phyloP scores from a whole-genome alignment of 2,797 vertebrate genomes.

The Acanthis flammea region DNA sequence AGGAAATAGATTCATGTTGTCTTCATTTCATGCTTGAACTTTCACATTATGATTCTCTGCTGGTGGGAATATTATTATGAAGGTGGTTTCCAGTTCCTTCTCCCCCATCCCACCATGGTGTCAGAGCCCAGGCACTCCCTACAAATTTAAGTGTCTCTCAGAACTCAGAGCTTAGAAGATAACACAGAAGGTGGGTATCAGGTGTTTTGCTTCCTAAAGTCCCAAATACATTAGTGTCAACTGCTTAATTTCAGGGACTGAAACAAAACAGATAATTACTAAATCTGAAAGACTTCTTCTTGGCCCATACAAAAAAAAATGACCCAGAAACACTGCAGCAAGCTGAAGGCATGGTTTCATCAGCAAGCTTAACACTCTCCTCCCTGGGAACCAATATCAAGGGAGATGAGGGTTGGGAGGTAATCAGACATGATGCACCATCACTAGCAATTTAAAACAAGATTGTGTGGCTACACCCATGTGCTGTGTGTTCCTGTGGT shows the following conservation, averaged over 20 bases:
- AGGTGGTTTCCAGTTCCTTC: neutral
- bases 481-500: neutral
- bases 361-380: neutral
- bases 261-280: neutral
- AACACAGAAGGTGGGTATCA: rapidly evolving
- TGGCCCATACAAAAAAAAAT: neutral
- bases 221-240: neutral
- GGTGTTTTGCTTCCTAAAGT: neutral
- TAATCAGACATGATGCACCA: neutral
- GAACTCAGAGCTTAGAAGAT: neutral
- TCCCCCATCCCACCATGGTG: neutral
- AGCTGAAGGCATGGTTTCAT: neutral
- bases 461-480: neutral
- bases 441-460: neutral
- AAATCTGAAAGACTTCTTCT: neutral
- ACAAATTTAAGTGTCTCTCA: neutral
- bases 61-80: neutral
- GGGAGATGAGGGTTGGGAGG: neutral
- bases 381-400: neutral
- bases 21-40: neutral
- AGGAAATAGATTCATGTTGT: neutral
- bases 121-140: neutral
- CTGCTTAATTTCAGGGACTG: neutral
- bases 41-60: neutral
- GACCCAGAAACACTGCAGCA: neutral